Evolutionary conservation across 2,888 invertebrate genomes (phyloP), one percentile per base, ranked within the genome.

Genomic region (Carcina quercana): DNA sequence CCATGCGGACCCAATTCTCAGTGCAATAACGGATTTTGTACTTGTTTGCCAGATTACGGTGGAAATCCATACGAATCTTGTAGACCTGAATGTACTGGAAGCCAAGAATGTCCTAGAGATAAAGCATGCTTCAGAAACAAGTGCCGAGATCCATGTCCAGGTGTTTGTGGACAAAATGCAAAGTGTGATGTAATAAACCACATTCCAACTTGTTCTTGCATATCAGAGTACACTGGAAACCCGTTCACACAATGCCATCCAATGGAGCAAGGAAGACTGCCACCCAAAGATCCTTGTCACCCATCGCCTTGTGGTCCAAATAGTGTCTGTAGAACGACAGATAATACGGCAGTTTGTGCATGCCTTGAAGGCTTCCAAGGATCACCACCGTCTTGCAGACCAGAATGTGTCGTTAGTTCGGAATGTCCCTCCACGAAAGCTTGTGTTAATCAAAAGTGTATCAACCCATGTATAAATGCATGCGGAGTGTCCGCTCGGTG

Each of bases 391-490:
- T 86, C 88, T 33, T 94, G 94, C 53, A 89, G 91, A 63, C 93
- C 94, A 3, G 94, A 94, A 74, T 95, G 95, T 65, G 86, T 93
- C 22, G 91, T 92, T 7, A 93, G 91, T 61, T 91, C 92, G 0
- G 94, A 94, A 74, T 95, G 94, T 64, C 86, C 91, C 5, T 91
- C 91, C 42, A 91, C 88, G 28, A 89, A 89, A 66, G 91, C 94
- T n/a, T 94, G 94, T 52, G 87, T 93, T 15, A 94, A 91, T 66
- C 89, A 90, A 55, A 92, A 91, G 69, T 95, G 95, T 65, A 85
- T 89, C 0, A 93, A 95, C 74, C 94, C 94, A 10, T 95, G 94
- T 50, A 89, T 90, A 1, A 92, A 92, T 38, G 90, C 92, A 15
- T 95, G 95, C 64, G 95, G 94, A 6, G 72, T 87, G 13, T 88